Evolutionary conservation across 2,888 invertebrate species (phyloP).

Genomic region (Cetonia aurata): DNA sequence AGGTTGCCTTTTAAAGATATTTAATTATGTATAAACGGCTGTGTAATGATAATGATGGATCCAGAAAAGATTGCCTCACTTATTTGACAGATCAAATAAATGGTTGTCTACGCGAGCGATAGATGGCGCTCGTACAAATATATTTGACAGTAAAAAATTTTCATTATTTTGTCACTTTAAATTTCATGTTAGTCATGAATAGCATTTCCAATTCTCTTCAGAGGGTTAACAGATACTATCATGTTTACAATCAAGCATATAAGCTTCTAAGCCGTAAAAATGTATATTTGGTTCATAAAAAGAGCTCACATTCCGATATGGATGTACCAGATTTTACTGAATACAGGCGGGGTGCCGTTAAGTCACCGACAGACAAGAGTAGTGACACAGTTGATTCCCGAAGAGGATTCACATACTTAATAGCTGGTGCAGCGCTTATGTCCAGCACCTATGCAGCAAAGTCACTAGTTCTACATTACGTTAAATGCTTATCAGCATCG

Average conservation of each 20-base stretch:
- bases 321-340: slow-evolving; percentile 86
- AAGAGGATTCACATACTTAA: slow-evolving; percentile 81
- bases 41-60: no score
- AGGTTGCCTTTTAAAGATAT: no score
- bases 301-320: slow-evolving; percentile 90
- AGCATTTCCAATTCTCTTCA: background rate
- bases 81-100: no score
- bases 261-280: background rate
- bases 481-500: slow-evolving; percentile 74
- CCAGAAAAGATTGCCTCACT: no score
- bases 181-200: slow-evolving; percentile 21
- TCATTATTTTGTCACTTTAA: slow-evolving; percentile 1
- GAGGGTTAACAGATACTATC: background rate
- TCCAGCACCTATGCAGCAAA: slow-evolving; percentile 75
- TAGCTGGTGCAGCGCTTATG: slow-evolving; percentile 77
- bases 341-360: slow-evolving; percentile 79
- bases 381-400: slow-evolving; percentile 73
- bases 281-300: slow-evolving; percentile 62
- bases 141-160: slow-evolving; percentile 2
- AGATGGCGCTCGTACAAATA: slow-evolving; percentile 1
- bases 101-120: background rate
- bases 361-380: slow-evolving; percentile 71
- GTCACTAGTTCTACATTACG: slow-evolving; percentile 69
- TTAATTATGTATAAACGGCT: no score
- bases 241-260: background rate